phyloP scores from a whole-genome alignment of 2,113 vertebrate genomes.

The Chaetops frenatus region DNA sequence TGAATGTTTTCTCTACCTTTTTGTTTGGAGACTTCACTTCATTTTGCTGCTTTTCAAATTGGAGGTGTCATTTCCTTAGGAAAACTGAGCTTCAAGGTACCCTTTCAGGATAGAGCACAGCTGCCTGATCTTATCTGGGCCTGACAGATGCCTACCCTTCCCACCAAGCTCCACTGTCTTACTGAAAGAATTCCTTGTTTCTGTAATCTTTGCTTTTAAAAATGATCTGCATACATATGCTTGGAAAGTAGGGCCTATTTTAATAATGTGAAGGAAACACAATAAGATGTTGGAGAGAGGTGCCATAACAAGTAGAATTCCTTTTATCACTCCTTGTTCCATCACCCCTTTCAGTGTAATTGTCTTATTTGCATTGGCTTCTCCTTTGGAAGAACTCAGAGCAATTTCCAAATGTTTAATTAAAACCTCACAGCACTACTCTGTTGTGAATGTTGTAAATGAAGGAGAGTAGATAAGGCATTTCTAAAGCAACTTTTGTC shows the following conservation, averaged over 20 bases:
- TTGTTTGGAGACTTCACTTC: background rate
- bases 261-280: background rate
- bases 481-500: background rate
- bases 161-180: background rate
- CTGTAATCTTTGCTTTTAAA: background rate
- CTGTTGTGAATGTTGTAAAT: background rate
- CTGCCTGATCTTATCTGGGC: constrained; percentile 50
- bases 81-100: background rate
- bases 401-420: constrained; percentile 35
- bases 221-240: constrained; percentile 17
- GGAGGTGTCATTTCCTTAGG: background rate
- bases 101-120: constrained; percentile 16
- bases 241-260: constrained; percentile 12
- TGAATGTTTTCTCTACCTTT: background rate
- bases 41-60: constrained; percentile 26
- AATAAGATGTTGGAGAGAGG: background rate
- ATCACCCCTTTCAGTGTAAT: constrained; percentile 22
- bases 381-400: background rate
- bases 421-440: background rate
- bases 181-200: background rate
- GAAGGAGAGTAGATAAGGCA: background rate
- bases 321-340: constrained; percentile 9
- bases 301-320: background rate
- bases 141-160: constrained; percentile 19
- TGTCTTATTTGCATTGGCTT: constrained; percentile 12